Percentiles rank a stretch among this genome's conserved stretches.
Conservation (phyloP, 1,140 invertebrate species). For the Bombus pyrosoma region DNA sequence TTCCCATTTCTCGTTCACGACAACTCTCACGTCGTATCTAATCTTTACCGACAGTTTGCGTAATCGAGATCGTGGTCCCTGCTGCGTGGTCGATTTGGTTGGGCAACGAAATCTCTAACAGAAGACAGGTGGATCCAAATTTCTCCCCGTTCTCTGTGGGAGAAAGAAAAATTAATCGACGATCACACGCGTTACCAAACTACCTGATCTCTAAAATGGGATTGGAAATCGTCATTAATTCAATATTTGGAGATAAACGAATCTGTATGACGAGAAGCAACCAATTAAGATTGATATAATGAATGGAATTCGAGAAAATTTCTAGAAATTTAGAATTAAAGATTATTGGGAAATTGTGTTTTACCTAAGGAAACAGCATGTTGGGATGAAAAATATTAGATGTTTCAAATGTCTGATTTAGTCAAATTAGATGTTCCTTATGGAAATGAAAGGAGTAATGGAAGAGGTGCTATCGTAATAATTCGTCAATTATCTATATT, state of each 20-base stretch:
- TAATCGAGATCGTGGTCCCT: background rate
- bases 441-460: background rate
- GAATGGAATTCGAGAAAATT: background rate
- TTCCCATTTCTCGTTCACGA: constrained; percentile 8
- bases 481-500: background rate
- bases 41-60: constrained; percentile 3
- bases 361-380: background rate
- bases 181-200: background rate
- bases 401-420: background rate
- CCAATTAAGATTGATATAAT: background rate
- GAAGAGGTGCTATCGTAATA: background rate
- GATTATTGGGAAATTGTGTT: background rate
- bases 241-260: too few species aligned
- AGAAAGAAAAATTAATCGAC: background rate
- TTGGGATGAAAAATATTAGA: background rate
- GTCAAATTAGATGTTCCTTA: background rate
- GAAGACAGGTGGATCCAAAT: background rate
- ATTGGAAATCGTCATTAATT: background rate
- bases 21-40: constrained; percentile 37
- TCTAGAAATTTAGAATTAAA: background rate
- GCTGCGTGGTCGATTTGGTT: background rate
- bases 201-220: background rate
- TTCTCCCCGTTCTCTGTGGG: background rate
- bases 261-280: background rate
- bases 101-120: background rate